These are phyloP conservation scores for Globodera rostochiensis DNA, from an alignment of 1,140 invertebrate genomes.

Conservation along the genomic window DNA sequence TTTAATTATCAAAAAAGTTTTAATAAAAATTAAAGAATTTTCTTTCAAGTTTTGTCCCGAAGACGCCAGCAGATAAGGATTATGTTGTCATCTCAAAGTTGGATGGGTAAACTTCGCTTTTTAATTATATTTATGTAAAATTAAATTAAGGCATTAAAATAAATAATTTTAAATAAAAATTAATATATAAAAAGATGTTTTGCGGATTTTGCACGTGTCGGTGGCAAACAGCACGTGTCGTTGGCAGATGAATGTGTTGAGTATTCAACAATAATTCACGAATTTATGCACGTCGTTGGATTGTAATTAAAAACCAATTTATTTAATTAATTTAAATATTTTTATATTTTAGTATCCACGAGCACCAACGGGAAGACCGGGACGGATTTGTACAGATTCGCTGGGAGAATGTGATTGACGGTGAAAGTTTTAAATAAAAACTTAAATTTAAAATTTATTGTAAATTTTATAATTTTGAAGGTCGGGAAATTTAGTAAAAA, in stretches of 20 bases:
- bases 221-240: constrained; percentile 62
- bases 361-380: constrained; percentile 64
- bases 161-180: constrained; percentile 12
- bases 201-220: constrained; percentile 64
- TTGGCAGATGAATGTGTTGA: constrained; percentile 65
- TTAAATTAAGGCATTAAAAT: neutral
- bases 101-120: constrained; percentile 51
- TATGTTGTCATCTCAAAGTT: constrained; percentile 63
- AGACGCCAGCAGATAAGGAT: constrained; percentile 54
- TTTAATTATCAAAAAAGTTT: neutral
- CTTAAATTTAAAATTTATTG: neutral
- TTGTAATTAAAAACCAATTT: constrained; percentile 35
- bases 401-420: constrained; percentile 61
- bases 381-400: constrained; percentile 58
- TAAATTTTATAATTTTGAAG: neutral
- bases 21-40: neutral
- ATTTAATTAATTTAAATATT: neutral
- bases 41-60: constrained; percentile 58
- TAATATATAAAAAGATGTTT: constrained; percentile 51
- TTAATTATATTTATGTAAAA: neutral
- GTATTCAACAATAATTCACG: constrained; percentile 64
- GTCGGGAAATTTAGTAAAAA: too few relatives aligned
- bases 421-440: constrained; percentile 23
- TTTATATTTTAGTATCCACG: constrained; percentile 49
- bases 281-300: constrained; percentile 65